Base-by-base conservation (phyloP, 2,113 vertebrate genomes). In the Acinonyx jubatus region DNA sequence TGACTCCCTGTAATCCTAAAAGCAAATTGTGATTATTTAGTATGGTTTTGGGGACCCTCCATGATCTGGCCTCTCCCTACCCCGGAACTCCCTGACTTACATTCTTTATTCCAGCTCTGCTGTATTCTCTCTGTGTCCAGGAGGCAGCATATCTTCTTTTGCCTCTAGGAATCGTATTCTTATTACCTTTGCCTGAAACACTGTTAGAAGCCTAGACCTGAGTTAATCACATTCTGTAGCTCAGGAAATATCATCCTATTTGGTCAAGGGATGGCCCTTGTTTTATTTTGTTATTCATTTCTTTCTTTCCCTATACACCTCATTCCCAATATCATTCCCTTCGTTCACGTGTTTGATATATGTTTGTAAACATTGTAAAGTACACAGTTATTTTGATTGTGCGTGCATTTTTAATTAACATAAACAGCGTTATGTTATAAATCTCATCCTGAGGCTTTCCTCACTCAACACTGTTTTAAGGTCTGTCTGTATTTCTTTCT, bases 261-360 rank as follows among this genome's bases (percentile, higher is more conserved):
- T 38, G 25, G 87, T 48, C 68, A 63, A 10, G 27, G 48, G 71
- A 31, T 14, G 41, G n/a, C 21, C 69, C 73, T 86, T 86, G 21
- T 93, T 65, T 97, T 61, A 71, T 31, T 93, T 95, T 52, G 57
- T 38, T 90, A 5, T 66, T 92, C 83, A 63, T 66, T 73, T 88
- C 45, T 81, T 91, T 69, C 27, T 74, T 89, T 48, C 31, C 19
- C 4, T 52, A 0, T 65, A 9, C 2, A 57, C 80, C 15, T 81
- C 38, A 27, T 95, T 33, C 66, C 80, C 31, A 31, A 0, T 68
- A 48, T 68, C 36, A 66, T 80, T 86, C 65, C 21, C 38, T 21
- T 79, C 80, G 81, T 71, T 91, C 55, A 4, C 18, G 16, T 79
- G 12, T 41, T 68, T 89, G 83, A 27, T 41, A 21, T 31, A 23